Conservation (phyloP, 2,113 vertebrate species). For the Corythoichthys haematopterus region DNA sequence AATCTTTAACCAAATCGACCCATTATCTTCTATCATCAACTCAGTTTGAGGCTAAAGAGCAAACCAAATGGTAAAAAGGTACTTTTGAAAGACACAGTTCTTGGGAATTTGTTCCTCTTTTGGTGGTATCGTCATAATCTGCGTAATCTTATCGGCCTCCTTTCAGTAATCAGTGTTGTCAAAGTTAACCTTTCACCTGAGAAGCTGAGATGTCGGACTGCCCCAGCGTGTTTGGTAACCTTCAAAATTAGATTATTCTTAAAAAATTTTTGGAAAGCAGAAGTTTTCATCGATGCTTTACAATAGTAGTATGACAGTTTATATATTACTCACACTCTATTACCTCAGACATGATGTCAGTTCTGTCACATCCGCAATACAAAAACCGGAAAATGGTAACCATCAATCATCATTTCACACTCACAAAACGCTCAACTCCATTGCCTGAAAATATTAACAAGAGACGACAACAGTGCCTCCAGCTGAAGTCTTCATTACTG, state of each 20-base stretch:
- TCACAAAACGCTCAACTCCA: neutral
- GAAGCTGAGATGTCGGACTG: neutral
- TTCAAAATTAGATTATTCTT: no score
- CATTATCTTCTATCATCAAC: neutral
- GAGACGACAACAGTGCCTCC: no score
- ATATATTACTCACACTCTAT: neutral
- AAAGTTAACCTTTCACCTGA: neutral
- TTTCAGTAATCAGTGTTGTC: neutral
- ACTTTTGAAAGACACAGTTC: neutral
- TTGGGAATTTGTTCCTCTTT: neutral
- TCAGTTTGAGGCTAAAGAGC: slow-evolving; percentile 1
- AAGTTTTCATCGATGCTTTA: no score
- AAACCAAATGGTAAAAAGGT: neutral
- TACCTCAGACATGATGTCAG: slow-evolving; percentile 29
- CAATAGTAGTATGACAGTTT: no score
- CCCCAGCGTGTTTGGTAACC: no score
- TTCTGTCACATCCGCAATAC: slow-evolving; percentile 10
- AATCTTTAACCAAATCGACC: slow-evolving; percentile 2
- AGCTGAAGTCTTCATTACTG: neutral
- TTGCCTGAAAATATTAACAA: neutral
- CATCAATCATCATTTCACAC: slow-evolving; percentile 8
- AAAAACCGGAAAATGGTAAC: slow-evolving; percentile 11
- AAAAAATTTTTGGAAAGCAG: no score
- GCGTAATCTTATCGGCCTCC: neutral
- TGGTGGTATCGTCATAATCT: neutral